A percentile compares a stretch with the other conserved stretches of the same genome.
These are phyloP conservation scores for Platorchestia sp. DNA, from an alignment of 1,140 invertebrate species.

Conservation along the genomic window DNA sequence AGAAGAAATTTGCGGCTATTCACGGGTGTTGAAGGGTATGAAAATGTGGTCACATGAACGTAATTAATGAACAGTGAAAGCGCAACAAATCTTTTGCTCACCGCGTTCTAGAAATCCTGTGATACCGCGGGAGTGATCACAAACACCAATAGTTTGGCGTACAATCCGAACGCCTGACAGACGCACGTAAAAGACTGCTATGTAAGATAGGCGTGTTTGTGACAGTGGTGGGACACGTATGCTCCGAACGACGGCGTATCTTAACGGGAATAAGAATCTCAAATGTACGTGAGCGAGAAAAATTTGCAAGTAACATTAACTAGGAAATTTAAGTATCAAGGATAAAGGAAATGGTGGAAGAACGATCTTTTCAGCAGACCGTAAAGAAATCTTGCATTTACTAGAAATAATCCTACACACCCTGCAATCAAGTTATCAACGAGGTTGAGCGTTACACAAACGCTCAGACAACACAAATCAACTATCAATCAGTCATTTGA, in stretches of 20 bases:
- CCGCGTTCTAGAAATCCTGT: neutral
- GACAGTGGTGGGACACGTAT: neutral
- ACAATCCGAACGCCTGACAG: neutral
- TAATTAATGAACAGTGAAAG: conserved; percentile 15
- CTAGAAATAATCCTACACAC: too few relatives aligned
- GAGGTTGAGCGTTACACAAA: too few relatives aligned
- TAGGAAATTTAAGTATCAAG: neutral
- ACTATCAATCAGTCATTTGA: neutral
- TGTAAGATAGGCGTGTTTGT: neutral
- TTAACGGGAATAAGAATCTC: neutral
- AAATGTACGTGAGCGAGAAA: neutral
- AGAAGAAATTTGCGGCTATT: conserved; percentile 1
- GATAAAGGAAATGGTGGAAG: too few relatives aligned
- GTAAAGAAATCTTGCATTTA: too few relatives aligned
- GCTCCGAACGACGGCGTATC: neutral
- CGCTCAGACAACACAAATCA: too few relatives aligned
- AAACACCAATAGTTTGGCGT: neutral
- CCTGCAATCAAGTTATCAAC: too few relatives aligned
- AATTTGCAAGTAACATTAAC: neutral
- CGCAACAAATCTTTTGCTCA: neutral
- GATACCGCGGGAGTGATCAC: neutral
- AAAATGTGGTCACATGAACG: neutral
- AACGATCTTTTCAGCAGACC: too few relatives aligned
- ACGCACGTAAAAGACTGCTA: neutral
- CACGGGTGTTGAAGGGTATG: neutral